Base-by-base conservation (phyloP, 2,888 invertebrate species). In the Pseudococcus jackbeardsleyi region DNA sequence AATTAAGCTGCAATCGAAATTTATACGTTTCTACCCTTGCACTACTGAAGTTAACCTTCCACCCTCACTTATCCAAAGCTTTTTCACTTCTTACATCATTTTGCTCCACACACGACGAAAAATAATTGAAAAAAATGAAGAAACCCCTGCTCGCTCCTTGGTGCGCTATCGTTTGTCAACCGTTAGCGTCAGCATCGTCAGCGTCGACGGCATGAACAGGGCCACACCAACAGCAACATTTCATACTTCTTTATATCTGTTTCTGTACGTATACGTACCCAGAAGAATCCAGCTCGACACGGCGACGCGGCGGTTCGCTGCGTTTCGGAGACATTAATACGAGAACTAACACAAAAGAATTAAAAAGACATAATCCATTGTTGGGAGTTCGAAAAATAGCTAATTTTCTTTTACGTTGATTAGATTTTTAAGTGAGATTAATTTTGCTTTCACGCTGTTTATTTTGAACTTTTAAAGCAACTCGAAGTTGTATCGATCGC, bases 401-500 rank as follows among this genome's bases (percentile, higher is more conserved):
- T 86, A 86, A 86, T 86, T 86, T 86, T 86, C 86, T 86, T 86
- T 86, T 86, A 86, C 86, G 86, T 86, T 86, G 86, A 86, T 86
- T 86, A 86, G 86, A 86, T 86, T 86, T 86, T 86, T 86, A 86
- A 86, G 86, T 86, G 86, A 86, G 86, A 86, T 86, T 86, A 86
- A 86, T 86, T 86, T 86, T 68, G 86, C 86, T 86, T 64, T 86
- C 86, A 46, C 86, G 86, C 46, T 86, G 86, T 86, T 86, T 86
- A 86, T 86, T 68, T 68, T 72, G 64, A 86, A 86, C 86, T 86
- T 86, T 68, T 46, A 59, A 86, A 64, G 46, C 86, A 42, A 86
- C 86, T 86, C 39, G 68, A 86, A 86, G 42, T 68, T 86, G 26
- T 86, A 86, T 86, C 86, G 86, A 86, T 86, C 86, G 86, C 54